Base-by-base conservation (phyloP, 2,888 invertebrate genomes). In the Drosophila crucigera region DNA sequence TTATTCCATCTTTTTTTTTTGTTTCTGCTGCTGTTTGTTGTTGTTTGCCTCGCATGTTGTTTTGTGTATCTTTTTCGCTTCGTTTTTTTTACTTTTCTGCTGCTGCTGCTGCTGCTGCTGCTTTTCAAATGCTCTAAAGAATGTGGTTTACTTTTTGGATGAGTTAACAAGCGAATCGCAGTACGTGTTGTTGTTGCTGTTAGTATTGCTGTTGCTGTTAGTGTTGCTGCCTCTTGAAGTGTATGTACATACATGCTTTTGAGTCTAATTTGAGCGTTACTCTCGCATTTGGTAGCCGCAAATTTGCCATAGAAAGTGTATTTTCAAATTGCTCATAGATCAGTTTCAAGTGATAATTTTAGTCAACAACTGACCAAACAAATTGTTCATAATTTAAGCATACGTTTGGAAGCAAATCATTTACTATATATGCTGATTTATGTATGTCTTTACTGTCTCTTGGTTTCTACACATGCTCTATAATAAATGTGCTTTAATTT, bases 91-190 rank as follows among this genome's bases (percentile, higher is more conserved):
- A 28, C 56, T 41, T 6, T 41, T 52, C 35, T 71, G 49, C 31
- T 65, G 60, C 31, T 41, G 52, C 28, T 70, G 54, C 47, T 53
- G 43, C 69, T 73, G 25, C 25, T 25, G n/a, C n/a, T n/a, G n/a
- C n/a, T 59, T 65, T 75, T 78, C 90, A 79, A 87, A 89, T 90
- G 85, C 83, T 90, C 71, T 68, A 74, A 78, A 86, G 91, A 87
- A 87, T 87, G 91, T 91, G 87, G 87, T 81, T 87, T 83, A 87
- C 86, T 91, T 87, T 87, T 90, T 91, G 87, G 90, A 91, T 91
- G 87, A 87, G 91, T 90, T 87, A 91, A 87, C 87, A 91, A 90
- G 89, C 91, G 72, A 69, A 73, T 72, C 80, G 66, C 54, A 81
- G 68, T 68, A 75, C 71, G 63, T 75, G 72, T 74, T 75, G 83